phyloP scores from a whole-genome alignment of 2,113 vertebrate species.

The Corythornis vintsioides region DNA sequence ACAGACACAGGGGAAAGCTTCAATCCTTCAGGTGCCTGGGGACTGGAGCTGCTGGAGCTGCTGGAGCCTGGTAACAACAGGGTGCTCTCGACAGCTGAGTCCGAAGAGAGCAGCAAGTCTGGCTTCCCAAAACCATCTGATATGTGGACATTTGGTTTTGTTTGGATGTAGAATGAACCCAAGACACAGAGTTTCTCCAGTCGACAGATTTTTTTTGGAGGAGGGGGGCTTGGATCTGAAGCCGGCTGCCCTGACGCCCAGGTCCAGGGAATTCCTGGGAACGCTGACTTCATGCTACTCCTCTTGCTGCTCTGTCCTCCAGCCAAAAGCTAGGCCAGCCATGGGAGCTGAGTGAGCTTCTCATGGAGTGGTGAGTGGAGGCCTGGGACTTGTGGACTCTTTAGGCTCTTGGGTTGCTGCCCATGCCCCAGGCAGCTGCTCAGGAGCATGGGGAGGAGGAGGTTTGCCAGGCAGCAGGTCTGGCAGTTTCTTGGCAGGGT shows the following conservation, averaged over 20 bases:
- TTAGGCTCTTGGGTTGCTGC: background rate
- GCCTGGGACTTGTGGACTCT: background rate
- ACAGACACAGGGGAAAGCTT: background rate
- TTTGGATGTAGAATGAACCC: background rate
- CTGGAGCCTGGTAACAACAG: background rate
- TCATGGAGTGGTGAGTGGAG: background rate
- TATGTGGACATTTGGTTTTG: background rate
- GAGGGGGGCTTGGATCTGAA: background rate
- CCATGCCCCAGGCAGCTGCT: slow-evolving; percentile 52
- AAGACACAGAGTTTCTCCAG: background rate
- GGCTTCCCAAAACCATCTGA: background rate
- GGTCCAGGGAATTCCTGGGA: slow-evolving; percentile 65
- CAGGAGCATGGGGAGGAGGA: background rate
- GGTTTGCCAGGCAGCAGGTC: slow-evolving; percentile 54
- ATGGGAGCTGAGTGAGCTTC: slow-evolving; percentile 29
- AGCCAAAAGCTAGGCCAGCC: slow-evolving; percentile 34
- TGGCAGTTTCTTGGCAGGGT: slow-evolving; percentile 61
- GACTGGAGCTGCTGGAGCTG: background rate
- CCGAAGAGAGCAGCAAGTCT: background rate
- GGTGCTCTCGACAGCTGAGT: fast-evolving
- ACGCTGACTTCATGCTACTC: slow-evolving; percentile 25
- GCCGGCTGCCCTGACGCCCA: background rate
- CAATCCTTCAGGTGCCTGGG: background rate
- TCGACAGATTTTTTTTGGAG: background rate
- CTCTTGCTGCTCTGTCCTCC: slow-evolving; percentile 57